These are phyloP conservation scores for Ciconia boyciana DNA, from an alignment of 2,113 vertebrate species.

Conservation along the genomic window DNA sequence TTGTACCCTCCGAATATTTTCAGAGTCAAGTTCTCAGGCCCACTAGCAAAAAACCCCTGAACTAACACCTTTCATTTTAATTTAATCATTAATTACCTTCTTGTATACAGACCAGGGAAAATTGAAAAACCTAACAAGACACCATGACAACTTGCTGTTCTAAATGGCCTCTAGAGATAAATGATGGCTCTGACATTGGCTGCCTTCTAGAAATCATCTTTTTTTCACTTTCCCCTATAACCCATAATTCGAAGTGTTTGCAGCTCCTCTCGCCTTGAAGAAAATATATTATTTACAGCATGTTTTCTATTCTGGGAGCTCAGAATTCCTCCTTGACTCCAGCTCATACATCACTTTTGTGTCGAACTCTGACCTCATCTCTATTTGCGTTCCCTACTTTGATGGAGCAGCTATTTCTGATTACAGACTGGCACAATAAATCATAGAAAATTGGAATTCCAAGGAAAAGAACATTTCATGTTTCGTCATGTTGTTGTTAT, in stretches of 20 bases:
- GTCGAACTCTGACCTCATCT: neutral
- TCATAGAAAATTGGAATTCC: slow-evolving; percentile 29
- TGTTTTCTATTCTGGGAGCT: slow-evolving; percentile 13
- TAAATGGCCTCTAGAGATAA: neutral
- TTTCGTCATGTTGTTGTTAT: neutral
- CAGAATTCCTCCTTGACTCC: slow-evolving; percentile 12
- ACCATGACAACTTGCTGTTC: neutral
- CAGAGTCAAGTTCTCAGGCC: neutral
- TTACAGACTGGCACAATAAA: slow-evolving; percentile 22
- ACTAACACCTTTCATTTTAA: neutral
- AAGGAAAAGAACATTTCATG: slow-evolving; percentile 22
- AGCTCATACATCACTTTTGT: neutral
- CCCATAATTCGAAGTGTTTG: neutral
- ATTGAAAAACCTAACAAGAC: neutral
- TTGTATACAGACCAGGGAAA: neutral
- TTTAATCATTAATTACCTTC: neutral
- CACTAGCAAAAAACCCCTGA: neutral
- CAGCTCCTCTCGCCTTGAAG: neutral
- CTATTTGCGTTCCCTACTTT: slow-evolving; percentile 3
- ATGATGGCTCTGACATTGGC: neutral
- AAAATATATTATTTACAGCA: slow-evolving; percentile 5
- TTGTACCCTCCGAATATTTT: neutral
- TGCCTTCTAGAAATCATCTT: neutral
- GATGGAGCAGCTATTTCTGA: slow-evolving; percentile 26
- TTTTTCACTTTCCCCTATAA: neutral